These are phyloP conservation scores for Emydoidea blandingii DNA, from an alignment of 2,797 vertebrate genomes.

Conservation along the genomic window DNA sequence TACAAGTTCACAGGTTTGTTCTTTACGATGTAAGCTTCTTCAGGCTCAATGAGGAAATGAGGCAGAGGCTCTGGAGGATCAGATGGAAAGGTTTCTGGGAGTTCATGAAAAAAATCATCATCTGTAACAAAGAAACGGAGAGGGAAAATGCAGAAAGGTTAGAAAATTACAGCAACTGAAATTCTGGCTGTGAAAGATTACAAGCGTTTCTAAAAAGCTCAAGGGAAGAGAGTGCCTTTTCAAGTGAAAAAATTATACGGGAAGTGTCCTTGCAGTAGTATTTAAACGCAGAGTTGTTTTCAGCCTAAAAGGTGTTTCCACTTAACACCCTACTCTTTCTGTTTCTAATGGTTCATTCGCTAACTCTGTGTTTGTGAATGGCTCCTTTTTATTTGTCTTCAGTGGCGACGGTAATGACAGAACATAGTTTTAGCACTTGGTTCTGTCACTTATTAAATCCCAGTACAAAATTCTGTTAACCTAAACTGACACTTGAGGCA, in stretches of 20 bases:
- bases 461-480: constrained; percentile 54
- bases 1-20: constrained; percentile 98
- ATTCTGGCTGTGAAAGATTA: background rate
- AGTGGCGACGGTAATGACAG: background rate
- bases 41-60: constrained; percentile 95
- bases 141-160: constrained; percentile 30
- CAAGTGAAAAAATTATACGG: background rate
- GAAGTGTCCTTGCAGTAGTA: background rate
- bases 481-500: constrained; percentile 41
- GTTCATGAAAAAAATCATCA: constrained; percentile 95
- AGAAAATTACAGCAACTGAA: background rate
- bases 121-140: constrained; percentile 80
- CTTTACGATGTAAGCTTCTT: constrained; percentile 98
- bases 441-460: constrained; percentile 29
- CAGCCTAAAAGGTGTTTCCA: background rate
- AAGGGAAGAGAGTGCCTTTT: background rate
- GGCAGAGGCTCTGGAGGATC: constrained; percentile 97
- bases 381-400: constrained; percentile 38
- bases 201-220: background rate
- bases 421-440: constrained; percentile 31
- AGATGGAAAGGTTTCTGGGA: constrained; percentile 97
- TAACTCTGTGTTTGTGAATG: background rate
- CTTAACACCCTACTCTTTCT: background rate
- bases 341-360: background rate
- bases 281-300: background rate